A percentile compares a stretch with the other conserved stretches of the same genome.
Conservation (phyloP, 1,140 invertebrate genomes). For the Drosophila truncata region DNA sequence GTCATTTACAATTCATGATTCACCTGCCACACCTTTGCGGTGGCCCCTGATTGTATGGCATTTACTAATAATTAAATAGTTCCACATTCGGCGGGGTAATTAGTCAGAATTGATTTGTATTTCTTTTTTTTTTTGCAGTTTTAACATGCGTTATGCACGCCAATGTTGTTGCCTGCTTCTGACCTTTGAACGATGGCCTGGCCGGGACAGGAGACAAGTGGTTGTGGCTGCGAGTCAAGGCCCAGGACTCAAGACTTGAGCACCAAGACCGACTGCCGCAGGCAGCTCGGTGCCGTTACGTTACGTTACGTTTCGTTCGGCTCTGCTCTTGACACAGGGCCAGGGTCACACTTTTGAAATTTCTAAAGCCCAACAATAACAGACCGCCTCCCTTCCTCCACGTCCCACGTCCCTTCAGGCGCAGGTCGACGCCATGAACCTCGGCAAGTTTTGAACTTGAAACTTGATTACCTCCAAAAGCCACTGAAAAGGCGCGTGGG, state of each 20-base stretch:
- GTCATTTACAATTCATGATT: slow-evolving; percentile 19
- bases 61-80: slow-evolving; percentile 45
- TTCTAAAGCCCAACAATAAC: slow-evolving; percentile 67
- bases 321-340: slow-evolving; percentile 68
- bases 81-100: slow-evolving; percentile 9
- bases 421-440: slow-evolving; percentile 64
- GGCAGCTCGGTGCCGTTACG: slow-evolving; percentile 30
- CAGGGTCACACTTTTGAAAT: slow-evolving; percentile 59
- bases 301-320: slow-evolving; percentile 15
- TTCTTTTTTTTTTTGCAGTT: not conserved
- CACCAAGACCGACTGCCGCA: slow-evolving; percentile 43
- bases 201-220: slow-evolving; percentile 30
- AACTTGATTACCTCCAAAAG: slow-evolving; percentile 82
- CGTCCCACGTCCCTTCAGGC: slow-evolving; percentile 19
- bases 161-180: slow-evolving; percentile 12
- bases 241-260: slow-evolving; percentile 19
- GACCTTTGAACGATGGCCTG: slow-evolving; percentile 44
- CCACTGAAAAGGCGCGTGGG: slow-evolving; percentile 63
- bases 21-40: slow-evolving; percentile 13
- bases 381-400: slow-evolving; percentile 12
- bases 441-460: slow-evolving; percentile 78
- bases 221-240: slow-evolving; percentile 67
- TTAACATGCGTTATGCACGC: slow-evolving; percentile 7
- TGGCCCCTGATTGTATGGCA: slow-evolving; percentile 19
- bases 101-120: slow-evolving; percentile 16